These are phyloP conservation scores for Eulimnadia texana DNA, from an alignment of 1,140 invertebrate genomes.

Conservation along the genomic window DNA sequence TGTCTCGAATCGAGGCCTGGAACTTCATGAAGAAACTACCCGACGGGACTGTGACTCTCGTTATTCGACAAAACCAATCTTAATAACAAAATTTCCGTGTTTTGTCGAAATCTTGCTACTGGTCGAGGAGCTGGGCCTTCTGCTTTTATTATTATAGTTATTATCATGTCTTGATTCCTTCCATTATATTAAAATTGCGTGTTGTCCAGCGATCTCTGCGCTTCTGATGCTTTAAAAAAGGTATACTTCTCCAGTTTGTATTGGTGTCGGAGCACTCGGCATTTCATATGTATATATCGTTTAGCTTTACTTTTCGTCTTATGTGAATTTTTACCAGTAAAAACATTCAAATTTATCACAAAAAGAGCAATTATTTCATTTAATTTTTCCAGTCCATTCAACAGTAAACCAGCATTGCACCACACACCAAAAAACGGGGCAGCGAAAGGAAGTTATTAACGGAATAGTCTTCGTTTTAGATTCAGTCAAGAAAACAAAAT, in stretches of 20 bases:
- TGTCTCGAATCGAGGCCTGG: conserved; percentile 86
- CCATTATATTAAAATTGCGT: too few species aligned
- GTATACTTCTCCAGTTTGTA: too few species aligned
- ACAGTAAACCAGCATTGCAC: neutral
- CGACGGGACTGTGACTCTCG: conserved; percentile 47
- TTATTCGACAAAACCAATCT: conserved; percentile 6
- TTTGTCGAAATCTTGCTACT: too few species aligned
- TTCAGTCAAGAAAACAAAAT: neutral
- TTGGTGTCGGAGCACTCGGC: too few species aligned
- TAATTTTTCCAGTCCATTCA: neutral
- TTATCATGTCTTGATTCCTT: too few species aligned
- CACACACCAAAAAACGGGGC: neutral
- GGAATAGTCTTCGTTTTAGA: too few species aligned
- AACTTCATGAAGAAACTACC: conserved; percentile 76
- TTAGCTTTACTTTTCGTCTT: neutral
- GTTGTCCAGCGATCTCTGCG: too few species aligned
- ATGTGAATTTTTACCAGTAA: neutral
- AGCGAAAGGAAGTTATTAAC: neutral
- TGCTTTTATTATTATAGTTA: too few species aligned
- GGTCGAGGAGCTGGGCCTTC: too few species aligned
- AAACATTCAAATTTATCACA: neutral
- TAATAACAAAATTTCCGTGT: neutral
- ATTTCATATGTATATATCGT: too few species aligned
- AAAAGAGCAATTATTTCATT: neutral
- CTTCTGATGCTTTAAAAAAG: too few species aligned